Conservation (phyloP, 2,113 vertebrate species). For the Aegotheles bennettii region DNA sequence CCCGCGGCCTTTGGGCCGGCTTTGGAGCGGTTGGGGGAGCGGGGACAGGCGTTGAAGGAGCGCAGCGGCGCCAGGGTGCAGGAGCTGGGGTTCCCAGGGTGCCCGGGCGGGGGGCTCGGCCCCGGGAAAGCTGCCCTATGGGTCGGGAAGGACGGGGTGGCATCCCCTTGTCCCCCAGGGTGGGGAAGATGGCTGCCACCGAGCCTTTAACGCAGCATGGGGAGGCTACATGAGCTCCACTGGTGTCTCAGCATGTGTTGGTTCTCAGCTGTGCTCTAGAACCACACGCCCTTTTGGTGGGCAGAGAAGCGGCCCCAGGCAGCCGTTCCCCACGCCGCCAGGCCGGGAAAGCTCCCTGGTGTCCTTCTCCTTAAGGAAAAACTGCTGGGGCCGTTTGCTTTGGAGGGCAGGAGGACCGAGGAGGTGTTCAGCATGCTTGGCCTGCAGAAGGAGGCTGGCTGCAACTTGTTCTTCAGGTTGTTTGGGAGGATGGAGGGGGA, state of each 20-base stretch:
- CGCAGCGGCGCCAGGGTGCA: accelerated
- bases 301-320: not conserved
- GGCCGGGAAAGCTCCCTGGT: not conserved
- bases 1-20: not conserved
- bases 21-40: not conserved
- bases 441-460: not conserved
- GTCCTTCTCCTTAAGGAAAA: not conserved
- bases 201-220: not conserved
- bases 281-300: not conserved
- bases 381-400: not conserved
- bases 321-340: not conserved
- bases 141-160: not conserved
- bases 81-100: accelerated
- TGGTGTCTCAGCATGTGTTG: not conserved
- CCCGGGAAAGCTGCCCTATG: not conserved
- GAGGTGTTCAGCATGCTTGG: not conserved
- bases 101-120: accelerated
- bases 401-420: not conserved
- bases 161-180: not conserved
- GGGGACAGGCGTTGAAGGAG: accelerated
- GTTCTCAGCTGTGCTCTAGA: not conserved
- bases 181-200: not conserved
- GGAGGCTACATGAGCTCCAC: accelerated
- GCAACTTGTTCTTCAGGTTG: not conserved
- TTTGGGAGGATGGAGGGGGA: not conserved